Evolutionary conservation across 2,888 invertebrate genomes (phyloP).

Genomic region (Eudemis profundana): DNA sequence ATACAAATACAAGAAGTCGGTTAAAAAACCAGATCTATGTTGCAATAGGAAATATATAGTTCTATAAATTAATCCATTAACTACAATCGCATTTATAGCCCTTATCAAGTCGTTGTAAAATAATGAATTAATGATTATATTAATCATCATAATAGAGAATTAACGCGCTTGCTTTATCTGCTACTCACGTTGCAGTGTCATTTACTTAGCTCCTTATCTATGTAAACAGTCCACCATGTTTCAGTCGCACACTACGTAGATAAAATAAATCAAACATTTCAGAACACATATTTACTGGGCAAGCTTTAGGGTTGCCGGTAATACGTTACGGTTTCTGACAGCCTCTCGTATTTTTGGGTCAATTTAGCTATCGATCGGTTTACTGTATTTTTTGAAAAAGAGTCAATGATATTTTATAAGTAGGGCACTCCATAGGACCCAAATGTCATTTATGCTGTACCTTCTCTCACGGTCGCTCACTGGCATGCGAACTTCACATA

Average conservation of each 20-base stretch:
- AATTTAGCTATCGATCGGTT: too few species aligned
- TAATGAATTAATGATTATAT: conserved; percentile 18
- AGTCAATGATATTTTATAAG: too few species aligned
- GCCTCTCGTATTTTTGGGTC: too few species aligned
- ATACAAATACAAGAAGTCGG: too few species aligned
- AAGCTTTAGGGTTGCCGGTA: conserved; percentile 7
- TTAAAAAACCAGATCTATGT: too few species aligned
- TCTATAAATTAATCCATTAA: neutral
- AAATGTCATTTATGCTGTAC: too few species aligned
- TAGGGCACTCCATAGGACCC: too few species aligned
- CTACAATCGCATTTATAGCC: neutral
- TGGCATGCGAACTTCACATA: too few species aligned
- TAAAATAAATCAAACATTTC: conserved; percentile 44
- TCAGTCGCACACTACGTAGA: conserved; percentile 43
- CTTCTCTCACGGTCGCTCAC: too few species aligned
- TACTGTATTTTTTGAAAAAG: too few species aligned
- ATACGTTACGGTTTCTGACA: too few species aligned
- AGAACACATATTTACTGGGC: conserved; percentile 1
- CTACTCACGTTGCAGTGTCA: conserved; percentile 27
- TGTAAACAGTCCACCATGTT: conserved; percentile 53
- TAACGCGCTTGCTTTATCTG: conserved; percentile 31
- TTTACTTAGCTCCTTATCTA: conserved; percentile 48
- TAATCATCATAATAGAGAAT: conserved; percentile 22
- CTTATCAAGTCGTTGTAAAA: conserved; percentile 19
- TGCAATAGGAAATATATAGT: too few species aligned